Evolutionary conservation across 2,888 invertebrate genomes (phyloP), one percentile per base, ranked within the genome.

Genomic region (Meloe dianella): DNA sequence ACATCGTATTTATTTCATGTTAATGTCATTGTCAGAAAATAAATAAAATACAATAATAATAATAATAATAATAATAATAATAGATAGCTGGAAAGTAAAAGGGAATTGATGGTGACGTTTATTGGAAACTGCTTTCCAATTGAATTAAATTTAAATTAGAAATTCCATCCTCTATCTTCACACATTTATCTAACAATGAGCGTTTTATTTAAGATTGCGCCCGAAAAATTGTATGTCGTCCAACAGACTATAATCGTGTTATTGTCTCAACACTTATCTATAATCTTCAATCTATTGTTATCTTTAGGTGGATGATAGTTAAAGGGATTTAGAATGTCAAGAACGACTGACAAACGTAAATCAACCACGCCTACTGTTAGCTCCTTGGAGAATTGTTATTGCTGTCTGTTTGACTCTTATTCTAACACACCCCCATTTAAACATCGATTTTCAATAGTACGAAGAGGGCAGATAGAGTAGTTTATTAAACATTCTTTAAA

Each of bases 291-390:
- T 47, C 47, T 51, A 51, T 51, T 51, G 51, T 51, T 51, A 24
- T 24, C 51, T 51, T 8, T 24, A 24, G 22, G 51, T 51, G 12
- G 51, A 51, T 51, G 51, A 24, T 51, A 51, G 51, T 51, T 51
- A 12, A 12, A 12, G 10, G 51, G 20, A 51, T 51, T 51, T 27
- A 62, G 61, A 61, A 60, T 57, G 63, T 65, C 60, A 65, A 58
- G 62, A 69, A 64, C 70, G 51, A 63, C 60, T 67, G 64, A 66
- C 61, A 51, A 29, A 57, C 60, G 69, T 67, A 69, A 71, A 67
- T 71, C 61, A 57, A 51, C 54, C 62, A 63, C 71, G 65, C 68
- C 68, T 56, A 67, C 63, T 30, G 22, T 22, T 22, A 24, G 20
- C 51, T 51, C 10, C 24, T 51, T 22, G 51, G 51, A 22, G 3